Base-by-base conservation (phyloP, 2,797 vertebrate genomes). In the Enteromius afrohamiltoni region DNA sequence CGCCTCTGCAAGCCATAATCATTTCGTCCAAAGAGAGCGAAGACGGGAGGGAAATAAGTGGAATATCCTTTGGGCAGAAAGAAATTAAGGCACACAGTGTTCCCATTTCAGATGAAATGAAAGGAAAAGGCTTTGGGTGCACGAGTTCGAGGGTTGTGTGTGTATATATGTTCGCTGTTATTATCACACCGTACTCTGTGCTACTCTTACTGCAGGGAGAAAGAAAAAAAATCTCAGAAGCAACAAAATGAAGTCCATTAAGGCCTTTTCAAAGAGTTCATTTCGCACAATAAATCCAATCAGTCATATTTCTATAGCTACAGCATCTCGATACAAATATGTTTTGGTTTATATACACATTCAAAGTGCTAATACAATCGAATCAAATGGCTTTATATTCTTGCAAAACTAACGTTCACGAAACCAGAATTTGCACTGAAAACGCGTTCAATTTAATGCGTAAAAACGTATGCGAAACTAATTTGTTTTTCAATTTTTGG, bases 241-340 rank as follows among this genome's bases (percentile, higher is more conserved):
- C 29, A 82, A 82, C 17, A 71, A 47, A 71, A 51, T 26, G 0
- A 69, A 55, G 16, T 23, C 16, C 19, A 37, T 58, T 58, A 51
- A 80, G 16, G n/a, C 37, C 34, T 58, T 58, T 81, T 60, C 23
- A 71, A 74, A 76, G 73, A 40, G 47, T 58, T 45, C 13, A 21
- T n/a, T 55, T n/a, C 37, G 5, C 7, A 62, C 58, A 53, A 34
- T 40, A 29, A 26, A 23, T 42, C 31, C 21, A 23, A 64, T 80
- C 79, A 80, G 87, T 84, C 81, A 77, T 85, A 77, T 78, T 74
- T 83, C n/a, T 40, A 23, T 13, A 83, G 79, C 77, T 85, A 83
- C 23, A 82, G 71, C 58, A 68, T 29, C 49, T 80, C 58, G 45
- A 67, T 71, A 80, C 17, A 80, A 29, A 69, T 62, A 78, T 17